These are phyloP conservation scores for Pedicia rivosa DNA, from an alignment of 2,888 invertebrate species.

Conservation along the genomic window DNA sequence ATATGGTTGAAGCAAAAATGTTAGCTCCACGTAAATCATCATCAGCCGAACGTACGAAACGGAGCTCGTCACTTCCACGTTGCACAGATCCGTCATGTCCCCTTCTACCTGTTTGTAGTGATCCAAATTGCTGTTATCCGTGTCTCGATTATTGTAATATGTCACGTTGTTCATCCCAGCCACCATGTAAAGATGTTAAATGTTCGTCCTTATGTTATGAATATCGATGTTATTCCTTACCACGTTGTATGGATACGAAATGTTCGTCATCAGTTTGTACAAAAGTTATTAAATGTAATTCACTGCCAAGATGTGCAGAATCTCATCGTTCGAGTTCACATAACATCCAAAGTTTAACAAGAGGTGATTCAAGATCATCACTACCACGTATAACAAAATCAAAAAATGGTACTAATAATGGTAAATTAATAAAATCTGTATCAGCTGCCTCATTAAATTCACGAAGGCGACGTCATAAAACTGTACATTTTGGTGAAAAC, in stretches of 20 bases:
- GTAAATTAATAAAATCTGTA: constrained; percentile 33
- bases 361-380: constrained; percentile 27
- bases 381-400: constrained; percentile 13
- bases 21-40: constrained; percentile 23
- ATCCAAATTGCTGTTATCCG: constrained; percentile 28
- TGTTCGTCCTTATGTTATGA: constrained; percentile 23
- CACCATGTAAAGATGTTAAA: constrained; percentile 5
- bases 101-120: constrained; percentile 28
- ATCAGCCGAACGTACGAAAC: constrained; percentile 26
- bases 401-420: constrained; percentile 13
- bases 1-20: constrained; percentile 22
- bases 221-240: constrained; percentile 25
- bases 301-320: constrained; percentile 31
- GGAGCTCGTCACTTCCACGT: constrained; percentile 23
- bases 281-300: constrained; percentile 30
- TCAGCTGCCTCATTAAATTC: constrained; percentile 46
- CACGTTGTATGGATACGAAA: constrained; percentile 29
- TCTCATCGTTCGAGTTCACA: constrained; percentile 28
- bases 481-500: constrained; percentile 64
- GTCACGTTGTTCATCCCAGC: constrained; percentile 11
- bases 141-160: constrained; percentile 1
- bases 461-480: constrained; percentile 57
- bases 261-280: constrained; percentile 14
- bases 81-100: constrained; percentile 31
- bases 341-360: constrained; percentile 22